Evolutionary conservation across 2,113 vertebrate species (phyloP), one percentile per base, ranked within the genome.

Genomic region (Scomber colias): DNA sequence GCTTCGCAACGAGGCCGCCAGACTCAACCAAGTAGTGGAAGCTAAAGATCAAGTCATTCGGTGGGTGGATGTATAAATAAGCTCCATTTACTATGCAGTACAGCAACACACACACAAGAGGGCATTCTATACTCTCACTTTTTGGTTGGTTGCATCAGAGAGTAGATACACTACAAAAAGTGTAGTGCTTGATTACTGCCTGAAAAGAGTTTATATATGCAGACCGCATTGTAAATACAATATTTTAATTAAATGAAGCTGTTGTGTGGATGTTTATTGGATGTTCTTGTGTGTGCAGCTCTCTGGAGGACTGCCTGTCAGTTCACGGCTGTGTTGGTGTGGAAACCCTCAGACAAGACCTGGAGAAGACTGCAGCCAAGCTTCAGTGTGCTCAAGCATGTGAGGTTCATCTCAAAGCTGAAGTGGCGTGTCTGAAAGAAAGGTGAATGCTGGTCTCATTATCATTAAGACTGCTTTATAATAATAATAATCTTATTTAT

Each of bases 371-470:
- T 0, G 75, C 92, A 0, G 77, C 90, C 55, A 94, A 92, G 49
- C 85, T 98, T 55, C 93, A 96, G 68, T 69, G 91, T 24, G 92
- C 95, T 57, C 95, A 93, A 71, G 79, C 89, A n/a, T 95, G 93
- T 82, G 96, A 97, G 56, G 92, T 85, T 45, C 94, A 95, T 49
- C 92, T 97, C 44, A 95, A 95, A 85, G 90, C 95, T 15, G 96
- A 99, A 72, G 85, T 97, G 75, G 89, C 90, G 31, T 91, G 86
- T 76, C 93, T 97, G 31, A 92, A 95, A 94, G 94, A 95, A 86
- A 97, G 96, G 97, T 97, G 93, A 80, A 9, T 11, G 69, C 46
- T 45, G 35, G 13, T 8, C 5, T n/a, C 7, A 27, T 27, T 27
- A 27, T 27, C 24, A 27, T 27, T 27, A 27, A 27, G 24, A 27